Percentiles rank a stretch among this genome's conserved stretches.
These are phyloP conservation scores for Antechinus stuartii DNA, from an alignment of 2,113 vertebrate genomes.

Conservation along the genomic window DNA sequence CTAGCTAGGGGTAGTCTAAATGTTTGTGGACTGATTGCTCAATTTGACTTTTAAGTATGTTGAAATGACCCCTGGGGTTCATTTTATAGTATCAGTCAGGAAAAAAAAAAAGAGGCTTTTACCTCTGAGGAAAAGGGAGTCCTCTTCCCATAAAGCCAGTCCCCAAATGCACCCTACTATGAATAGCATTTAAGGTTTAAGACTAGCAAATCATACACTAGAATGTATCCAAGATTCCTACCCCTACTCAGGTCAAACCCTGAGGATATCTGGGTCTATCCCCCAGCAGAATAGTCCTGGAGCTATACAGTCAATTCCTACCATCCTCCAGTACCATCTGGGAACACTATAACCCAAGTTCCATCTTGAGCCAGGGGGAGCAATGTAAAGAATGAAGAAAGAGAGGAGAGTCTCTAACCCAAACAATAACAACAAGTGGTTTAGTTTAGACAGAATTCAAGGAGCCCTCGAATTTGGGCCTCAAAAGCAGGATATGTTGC, in stretches of 20 bases:
- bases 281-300: neutral
- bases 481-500: neutral
- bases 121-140: neutral
- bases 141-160: neutral
- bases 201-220: neutral
- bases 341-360: neutral
- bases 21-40: neutral
- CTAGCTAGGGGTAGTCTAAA: neutral
- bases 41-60: neutral
- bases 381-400: neutral
- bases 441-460: neutral
- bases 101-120: neutral
- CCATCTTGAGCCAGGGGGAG: neutral
- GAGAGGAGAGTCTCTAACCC: neutral
- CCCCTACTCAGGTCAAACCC: neutral
- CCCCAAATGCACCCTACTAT: neutral
- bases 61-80: neutral
- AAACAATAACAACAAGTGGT: neutral
- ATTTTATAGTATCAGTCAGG: neutral
- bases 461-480: neutral
- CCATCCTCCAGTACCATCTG: neutral
- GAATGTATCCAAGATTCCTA: neutral
- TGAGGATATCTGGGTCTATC: neutral
- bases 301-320: neutral
- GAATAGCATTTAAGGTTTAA: neutral